Conservation (phyloP, 2,113 vertebrate genomes). For the Cepphus grylle region DNA sequence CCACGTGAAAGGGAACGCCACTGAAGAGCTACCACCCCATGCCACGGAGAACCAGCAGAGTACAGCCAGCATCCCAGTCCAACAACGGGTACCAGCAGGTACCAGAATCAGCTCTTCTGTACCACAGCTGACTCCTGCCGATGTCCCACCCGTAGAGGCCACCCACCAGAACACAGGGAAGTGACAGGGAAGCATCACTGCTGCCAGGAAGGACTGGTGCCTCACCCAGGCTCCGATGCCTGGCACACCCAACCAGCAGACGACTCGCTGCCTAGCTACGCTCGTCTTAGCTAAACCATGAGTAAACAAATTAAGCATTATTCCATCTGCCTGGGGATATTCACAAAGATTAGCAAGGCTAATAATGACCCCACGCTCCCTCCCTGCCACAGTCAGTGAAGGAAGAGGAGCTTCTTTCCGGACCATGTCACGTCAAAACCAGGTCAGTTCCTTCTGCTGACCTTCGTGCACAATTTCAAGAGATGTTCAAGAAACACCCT, state of each 20-base stretch:
- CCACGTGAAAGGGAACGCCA: rapidly evolving
- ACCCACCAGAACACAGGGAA: not conserved
- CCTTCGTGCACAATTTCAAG: not conserved
- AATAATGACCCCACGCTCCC: not conserved
- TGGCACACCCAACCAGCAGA: not conserved
- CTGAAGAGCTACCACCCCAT: not conserved
- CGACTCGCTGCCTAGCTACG: not conserved
- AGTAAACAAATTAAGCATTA: not conserved
- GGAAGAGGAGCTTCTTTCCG: not conserved
- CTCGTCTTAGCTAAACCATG: not conserved
- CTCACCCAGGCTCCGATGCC: not conserved
- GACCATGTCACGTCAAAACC: rapidly evolving
- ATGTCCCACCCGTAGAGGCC: not conserved
- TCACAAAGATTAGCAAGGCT: not conserved
- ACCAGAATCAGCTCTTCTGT: not conserved
- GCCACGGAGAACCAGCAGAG: not conserved
- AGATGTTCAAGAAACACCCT: not conserved
- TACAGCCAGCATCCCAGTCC: not conserved
- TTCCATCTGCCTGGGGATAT: not conserved
- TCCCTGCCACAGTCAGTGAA: not conserved
- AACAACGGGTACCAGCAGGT: not conserved
- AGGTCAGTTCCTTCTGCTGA: not conserved
- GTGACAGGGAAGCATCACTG: not conserved
- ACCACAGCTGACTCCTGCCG: not conserved
- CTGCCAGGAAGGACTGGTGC: rapidly evolving